phyloP scores from a whole-genome alignment of 2,888 invertebrate genomes.

The Harpalus rufipes region DNA sequence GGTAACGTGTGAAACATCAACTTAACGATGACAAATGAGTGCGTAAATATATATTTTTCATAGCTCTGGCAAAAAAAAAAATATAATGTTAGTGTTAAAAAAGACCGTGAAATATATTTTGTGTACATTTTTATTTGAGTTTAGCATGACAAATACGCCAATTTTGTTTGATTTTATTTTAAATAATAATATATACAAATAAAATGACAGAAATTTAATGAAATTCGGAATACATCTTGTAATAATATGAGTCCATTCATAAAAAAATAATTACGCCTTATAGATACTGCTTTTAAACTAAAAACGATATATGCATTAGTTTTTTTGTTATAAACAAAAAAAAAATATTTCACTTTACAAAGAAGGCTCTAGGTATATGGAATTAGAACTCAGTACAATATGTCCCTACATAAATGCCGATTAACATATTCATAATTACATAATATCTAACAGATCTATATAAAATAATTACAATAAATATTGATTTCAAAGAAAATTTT shows the following conservation, averaged over 20 bases:
- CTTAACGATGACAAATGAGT: no score
- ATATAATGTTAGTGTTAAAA: neutral
- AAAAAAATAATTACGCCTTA: conserved; percentile 64
- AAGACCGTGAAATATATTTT: neutral
- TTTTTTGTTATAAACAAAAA: conserved; percentile 45
- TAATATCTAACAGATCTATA: conserved; percentile 54
- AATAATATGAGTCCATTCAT: conserved; percentile 34
- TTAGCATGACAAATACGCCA: conserved; percentile 27
- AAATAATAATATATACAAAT: conserved; percentile 39
- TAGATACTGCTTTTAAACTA: conserved; percentile 41
- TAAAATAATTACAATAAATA: conserved; percentile 57
- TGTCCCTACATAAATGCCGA: conserved; percentile 46
- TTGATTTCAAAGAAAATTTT: conserved; percentile 51
- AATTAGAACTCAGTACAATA: conserved; percentile 47
- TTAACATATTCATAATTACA: conserved; percentile 24
- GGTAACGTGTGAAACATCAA: no score
- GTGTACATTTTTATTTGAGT: conserved; percentile 32
- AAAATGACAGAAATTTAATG: conserved; percentile 60
- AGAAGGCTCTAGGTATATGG: conserved; percentile 12
- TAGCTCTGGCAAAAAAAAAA: neutral
- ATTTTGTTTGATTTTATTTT: conserved; percentile 13
- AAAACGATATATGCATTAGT: conserved; percentile 44
- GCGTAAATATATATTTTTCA: neutral
- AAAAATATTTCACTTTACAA: conserved; percentile 45
- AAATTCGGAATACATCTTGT: conserved; percentile 63